Percentiles rank a stretch among this genome's conserved stretches.
Evolutionary conservation across 2,797 vertebrate species (phyloP).

Genomic region (Schizopygopsis malacanthus): DNA sequence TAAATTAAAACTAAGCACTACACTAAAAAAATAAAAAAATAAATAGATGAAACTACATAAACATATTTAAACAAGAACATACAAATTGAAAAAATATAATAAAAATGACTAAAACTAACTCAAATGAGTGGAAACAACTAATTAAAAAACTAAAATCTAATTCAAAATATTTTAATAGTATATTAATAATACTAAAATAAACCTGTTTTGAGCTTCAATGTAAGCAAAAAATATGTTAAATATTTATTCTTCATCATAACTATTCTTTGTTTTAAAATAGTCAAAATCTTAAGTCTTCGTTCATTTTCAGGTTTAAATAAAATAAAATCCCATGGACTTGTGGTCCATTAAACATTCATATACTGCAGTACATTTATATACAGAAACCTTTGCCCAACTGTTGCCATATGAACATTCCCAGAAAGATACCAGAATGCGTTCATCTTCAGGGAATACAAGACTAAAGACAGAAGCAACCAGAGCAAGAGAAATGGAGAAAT

Average conservation of each 20-base stretch:
- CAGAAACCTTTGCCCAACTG: constrained; percentile 8
- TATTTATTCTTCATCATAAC: neutral
- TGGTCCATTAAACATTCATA: too few relatives aligned
- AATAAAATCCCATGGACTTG: neutral
- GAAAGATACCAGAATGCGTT: constrained; percentile 27
- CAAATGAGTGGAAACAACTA: neutral
- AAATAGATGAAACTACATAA: neutral
- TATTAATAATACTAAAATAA: neutral
- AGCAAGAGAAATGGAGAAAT: neutral
- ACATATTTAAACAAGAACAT: neutral
- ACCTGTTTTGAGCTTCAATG: neutral
- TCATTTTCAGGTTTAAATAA: neutral
- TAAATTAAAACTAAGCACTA: neutral
- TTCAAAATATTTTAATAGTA: neutral
- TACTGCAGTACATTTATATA: neutral
- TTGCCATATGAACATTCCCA: constrained; percentile 7
- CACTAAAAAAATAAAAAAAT: neutral
- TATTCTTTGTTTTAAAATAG: too few relatives aligned
- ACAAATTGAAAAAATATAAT: neutral
- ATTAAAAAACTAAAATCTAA: neutral
- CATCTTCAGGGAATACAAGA: constrained; percentile 34
- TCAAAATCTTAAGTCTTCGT: neutral
- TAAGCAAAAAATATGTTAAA: too few relatives aligned
- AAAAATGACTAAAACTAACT: neutral
- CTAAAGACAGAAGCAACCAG: constrained; percentile 27